A percentile compares a stretch with the other conserved stretches of the same genome.
Evolutionary conservation across 2,888 invertebrate species (phyloP).

Genomic region (Tenthredo mesomela): DNA sequence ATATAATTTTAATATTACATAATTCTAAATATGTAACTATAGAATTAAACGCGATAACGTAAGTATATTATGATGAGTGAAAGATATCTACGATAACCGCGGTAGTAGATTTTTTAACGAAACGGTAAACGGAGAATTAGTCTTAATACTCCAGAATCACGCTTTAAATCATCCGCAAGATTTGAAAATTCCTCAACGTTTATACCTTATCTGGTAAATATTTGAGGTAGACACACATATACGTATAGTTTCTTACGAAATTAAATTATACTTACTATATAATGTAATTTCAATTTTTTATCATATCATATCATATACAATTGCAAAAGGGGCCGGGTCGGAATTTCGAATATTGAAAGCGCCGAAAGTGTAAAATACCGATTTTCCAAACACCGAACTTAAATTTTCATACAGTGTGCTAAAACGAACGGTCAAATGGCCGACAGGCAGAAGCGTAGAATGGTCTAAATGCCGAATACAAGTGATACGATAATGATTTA

Average conservation of each 20-base stretch:
- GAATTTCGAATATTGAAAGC: no score
- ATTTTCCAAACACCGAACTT: no score
- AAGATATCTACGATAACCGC: background rate
- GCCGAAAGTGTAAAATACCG: no score
- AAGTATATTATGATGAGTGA: background rate
- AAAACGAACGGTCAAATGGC: no score
- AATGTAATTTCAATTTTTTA: background rate
- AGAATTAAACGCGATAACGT: background rate
- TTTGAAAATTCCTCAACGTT: background rate
- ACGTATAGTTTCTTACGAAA: background rate
- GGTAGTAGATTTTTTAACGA: background rate
- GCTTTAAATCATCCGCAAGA: background rate
- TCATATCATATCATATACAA: background rate
- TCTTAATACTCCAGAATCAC: background rate
- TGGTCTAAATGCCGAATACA: no score
- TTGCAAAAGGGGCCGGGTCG: no score
- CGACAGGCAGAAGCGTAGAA: no score
- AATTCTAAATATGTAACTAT: background rate
- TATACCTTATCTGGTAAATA: background rate
- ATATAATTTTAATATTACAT: background rate
- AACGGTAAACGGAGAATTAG: background rate
- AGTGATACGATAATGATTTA: no score
- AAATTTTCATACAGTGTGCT: no score
- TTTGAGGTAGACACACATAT: background rate
- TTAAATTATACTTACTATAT: background rate